Evolutionary conservation across 1,140 invertebrate genomes (phyloP).

Genomic region (Drosophila orosa): DNA sequence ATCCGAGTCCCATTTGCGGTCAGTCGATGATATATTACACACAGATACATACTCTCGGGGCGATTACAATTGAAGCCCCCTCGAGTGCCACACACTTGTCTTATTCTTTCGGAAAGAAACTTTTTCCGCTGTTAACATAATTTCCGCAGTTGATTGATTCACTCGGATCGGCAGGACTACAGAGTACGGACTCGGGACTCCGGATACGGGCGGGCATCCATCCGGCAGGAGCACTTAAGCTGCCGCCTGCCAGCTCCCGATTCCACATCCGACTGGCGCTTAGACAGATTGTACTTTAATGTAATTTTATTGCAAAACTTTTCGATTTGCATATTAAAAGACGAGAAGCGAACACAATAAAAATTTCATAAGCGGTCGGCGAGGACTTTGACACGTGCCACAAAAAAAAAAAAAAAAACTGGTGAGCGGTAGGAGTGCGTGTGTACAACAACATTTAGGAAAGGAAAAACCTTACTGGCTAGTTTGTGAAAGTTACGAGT

Average conservation of each 20-base stretch:
- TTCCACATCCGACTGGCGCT: constrained; percentile 43
- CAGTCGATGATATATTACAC: constrained; percentile 76
- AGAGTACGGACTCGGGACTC: constrained; percentile 13
- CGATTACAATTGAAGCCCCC: constrained; percentile 63
- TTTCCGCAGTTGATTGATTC: constrained; percentile 82
- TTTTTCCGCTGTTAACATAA: constrained; percentile 79
- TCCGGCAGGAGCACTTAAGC: constrained; percentile 59
- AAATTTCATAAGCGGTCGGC: constrained; percentile 61
- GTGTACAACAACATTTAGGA: neutral
- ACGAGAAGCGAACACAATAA: constrained; percentile 56
- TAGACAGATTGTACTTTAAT: constrained; percentile 82
- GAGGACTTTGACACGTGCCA: constrained; percentile 51
- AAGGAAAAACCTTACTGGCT: neutral
- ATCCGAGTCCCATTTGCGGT: constrained; percentile 67
- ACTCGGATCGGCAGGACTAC: constrained; percentile 56
- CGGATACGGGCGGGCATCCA: constrained; percentile 42
- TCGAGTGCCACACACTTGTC: constrained; percentile 48
- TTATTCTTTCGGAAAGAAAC: constrained; percentile 49
- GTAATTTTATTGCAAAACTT: constrained; percentile 82
- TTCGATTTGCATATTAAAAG: constrained; percentile 76
- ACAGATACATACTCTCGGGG: constrained; percentile 38
- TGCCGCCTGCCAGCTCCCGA: constrained; percentile 15
- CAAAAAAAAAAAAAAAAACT: constrained; percentile 9
- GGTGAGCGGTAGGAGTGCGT: constrained; percentile 1
- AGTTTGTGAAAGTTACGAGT: neutral